Evolutionary conservation across 2,113 vertebrate species (phyloP), one percentile per base, ranked within the genome.

Genomic region (Triplophysa siluroides): DNA sequence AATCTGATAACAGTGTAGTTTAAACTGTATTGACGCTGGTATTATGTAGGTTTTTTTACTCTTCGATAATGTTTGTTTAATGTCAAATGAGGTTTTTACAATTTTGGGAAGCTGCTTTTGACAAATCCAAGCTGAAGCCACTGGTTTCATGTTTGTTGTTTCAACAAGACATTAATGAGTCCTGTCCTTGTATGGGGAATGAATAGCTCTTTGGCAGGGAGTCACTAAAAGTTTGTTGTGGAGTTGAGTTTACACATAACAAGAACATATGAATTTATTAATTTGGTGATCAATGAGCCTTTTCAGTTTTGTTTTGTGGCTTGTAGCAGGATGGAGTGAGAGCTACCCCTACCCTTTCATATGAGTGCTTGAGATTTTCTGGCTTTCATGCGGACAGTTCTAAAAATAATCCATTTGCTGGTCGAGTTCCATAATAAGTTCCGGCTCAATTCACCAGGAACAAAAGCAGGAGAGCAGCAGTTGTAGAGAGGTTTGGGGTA

Each of bases 351-450:
- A 45, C 71, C 64, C 79, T 75, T 76, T 76, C 72, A 24, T 67
- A 61, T 67, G 60, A 67, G 61, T 43, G 61, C 67, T 47, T 67
- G 73, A 60, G 33, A 52, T 81, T 74, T 26, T 76, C 68, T 72
- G 87, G 88, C 88, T 87, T 84, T 86, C 78, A 76, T 70, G 47
- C 43, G 65, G 78, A 84, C 79, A 47, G 80, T 72, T 77, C 87
- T 92, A 93, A 87, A 90, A 90, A 93, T 91, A 92, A 73, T 78
- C 78, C 50, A 33, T 78, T 81, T 82, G 86, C 85, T 83, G 83
- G 82, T 78, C 74, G 58, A 24, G 64, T 76, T 86, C 82, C 79
- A 85, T 87, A 81, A 81, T 33, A 43, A 80, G 88, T 73, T 81
- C 63, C 21, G 41, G 81, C 52, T 74, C 72, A 83, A 85, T 80